phyloP scores from a whole-genome alignment of 1,140 invertebrate species.

The Drosophila sulfurigaster region DNA sequence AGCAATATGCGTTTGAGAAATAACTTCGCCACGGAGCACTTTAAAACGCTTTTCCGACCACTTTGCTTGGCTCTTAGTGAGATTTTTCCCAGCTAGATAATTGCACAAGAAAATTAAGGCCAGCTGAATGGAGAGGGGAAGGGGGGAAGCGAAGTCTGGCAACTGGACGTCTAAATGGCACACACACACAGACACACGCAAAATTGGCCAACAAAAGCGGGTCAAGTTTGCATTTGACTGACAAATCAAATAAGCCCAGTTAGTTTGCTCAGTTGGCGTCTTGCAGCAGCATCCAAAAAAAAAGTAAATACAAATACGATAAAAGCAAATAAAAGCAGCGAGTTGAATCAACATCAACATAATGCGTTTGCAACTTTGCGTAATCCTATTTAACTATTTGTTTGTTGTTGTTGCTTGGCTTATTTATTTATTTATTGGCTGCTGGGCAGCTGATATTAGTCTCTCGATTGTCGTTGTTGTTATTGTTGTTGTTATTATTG shows the following conservation, averaged over 20 bases:
- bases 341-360: constrained; percentile 74
- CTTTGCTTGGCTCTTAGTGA: neutral
- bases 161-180: constrained; percentile 5
- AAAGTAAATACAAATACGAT: constrained; percentile 60
- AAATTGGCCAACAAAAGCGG: constrained; percentile 46
- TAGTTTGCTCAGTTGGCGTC: constrained; percentile 18
- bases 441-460: constrained; percentile 31
- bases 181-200: constrained; percentile 3
- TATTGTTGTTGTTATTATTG: constrained; percentile 41
- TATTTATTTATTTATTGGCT: constrained; percentile 46
- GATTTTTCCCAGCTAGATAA: constrained; percentile 1
- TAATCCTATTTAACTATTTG: constrained; percentile 65
- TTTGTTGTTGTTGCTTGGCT: constrained; percentile 9
- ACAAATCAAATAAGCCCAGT: constrained; percentile 40
- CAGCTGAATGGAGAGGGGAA: neutral
- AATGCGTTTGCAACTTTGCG: constrained; percentile 77
- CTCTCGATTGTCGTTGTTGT: constrained; percentile 6
- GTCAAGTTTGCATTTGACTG: constrained; percentile 72
- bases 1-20: neutral
- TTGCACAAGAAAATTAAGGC: constrained; percentile 5
- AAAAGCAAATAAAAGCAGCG: constrained; percentile 53
- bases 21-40: neutral
- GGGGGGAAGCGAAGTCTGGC: neutral
- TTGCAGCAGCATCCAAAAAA: constrained; percentile 59
- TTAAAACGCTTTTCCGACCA: neutral